Evolutionary conservation across 1,140 invertebrate genomes (phyloP).

Genomic region (Cyrtorhinus lividipennis): DNA sequence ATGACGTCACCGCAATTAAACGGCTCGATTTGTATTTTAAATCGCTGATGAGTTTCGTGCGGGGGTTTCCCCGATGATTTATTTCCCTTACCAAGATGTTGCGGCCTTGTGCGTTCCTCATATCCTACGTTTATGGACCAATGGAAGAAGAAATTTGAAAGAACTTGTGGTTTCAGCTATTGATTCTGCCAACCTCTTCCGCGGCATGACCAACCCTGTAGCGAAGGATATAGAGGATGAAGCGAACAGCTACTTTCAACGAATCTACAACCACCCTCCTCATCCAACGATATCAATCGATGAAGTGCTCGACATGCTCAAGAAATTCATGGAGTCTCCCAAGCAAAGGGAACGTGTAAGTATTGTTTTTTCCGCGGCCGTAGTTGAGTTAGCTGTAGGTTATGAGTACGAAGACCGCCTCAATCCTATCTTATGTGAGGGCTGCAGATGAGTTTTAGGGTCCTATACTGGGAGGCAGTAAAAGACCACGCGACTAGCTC

Average conservation of each 20-base stretch:
- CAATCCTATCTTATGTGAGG: too few species aligned
- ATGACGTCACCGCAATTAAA: too few species aligned
- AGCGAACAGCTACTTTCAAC: constrained; percentile 93
- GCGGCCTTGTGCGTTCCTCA: not conserved
- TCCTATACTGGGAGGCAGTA: too few species aligned
- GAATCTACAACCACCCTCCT: constrained; percentile 94
- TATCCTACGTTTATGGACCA: not conserved
- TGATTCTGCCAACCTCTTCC: not conserved
- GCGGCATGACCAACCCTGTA: constrained; percentile 42
- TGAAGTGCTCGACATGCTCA: constrained; percentile 86
- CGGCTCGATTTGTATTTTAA: not conserved
- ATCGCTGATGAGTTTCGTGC: not conserved
- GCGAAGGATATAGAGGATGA: constrained; percentile 96
- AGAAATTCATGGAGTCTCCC: constrained; percentile 84
- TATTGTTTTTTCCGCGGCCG: constrained; percentile 25
- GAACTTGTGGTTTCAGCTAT: not conserved
- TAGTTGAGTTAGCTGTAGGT: too few species aligned
- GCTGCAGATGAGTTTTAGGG: too few species aligned
- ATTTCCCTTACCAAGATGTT: not conserved
- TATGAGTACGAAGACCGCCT: too few species aligned
- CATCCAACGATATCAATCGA: constrained; percentile 83
- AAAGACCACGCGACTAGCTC: too few species aligned
- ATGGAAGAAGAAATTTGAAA: not conserved
- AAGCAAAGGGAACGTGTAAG: constrained; percentile 65
- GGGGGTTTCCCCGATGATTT: not conserved